A percentile compares a stretch with the other conserved stretches of the same genome.
These are phyloP conservation scores for Bembecia ichneumoniformis DNA, from an alignment of 2,888 invertebrate species.

Conservation along the genomic window DNA sequence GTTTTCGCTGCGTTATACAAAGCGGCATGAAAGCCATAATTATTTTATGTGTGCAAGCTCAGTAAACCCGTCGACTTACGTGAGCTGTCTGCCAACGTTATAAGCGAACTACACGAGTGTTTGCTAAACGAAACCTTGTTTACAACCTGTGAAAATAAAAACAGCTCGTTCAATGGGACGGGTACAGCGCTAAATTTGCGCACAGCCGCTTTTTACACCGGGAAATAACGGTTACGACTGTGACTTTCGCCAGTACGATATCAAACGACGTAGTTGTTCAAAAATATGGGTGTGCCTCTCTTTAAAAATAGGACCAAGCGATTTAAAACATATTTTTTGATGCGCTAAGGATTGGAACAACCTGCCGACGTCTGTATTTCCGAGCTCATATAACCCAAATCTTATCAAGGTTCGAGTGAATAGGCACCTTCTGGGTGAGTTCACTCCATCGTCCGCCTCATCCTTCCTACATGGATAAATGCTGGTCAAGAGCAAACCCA, in stretches of 20 bases:
- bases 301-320: not conserved
- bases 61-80: constrained; percentile 13
- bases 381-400: too few species aligned
- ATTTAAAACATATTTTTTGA: too few species aligned
- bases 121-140: constrained; percentile 8
- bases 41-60: constrained; percentile 23
- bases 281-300: not conserved
- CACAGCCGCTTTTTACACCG: constrained; percentile 6
- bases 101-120: not conserved
- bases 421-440: too few species aligned
- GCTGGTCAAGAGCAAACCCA: too few species aligned
- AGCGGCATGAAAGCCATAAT: constrained; percentile 20
- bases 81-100: constrained; percentile 8
- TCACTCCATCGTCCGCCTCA: too few species aligned
- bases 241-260: not conserved
- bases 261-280: not conserved
- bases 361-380: too few species aligned
- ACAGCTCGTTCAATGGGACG: constrained; percentile 14
- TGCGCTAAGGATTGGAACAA: too few species aligned
- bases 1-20: not conserved
- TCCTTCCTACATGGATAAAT: too few species aligned
- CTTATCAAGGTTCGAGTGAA: too few species aligned
- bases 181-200: constrained; percentile 14
- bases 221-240: not conserved
- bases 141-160: constrained; percentile 6